Evolutionary conservation across 2,888 invertebrate genomes (phyloP).

Genomic region (Catocala nupta): DNA sequence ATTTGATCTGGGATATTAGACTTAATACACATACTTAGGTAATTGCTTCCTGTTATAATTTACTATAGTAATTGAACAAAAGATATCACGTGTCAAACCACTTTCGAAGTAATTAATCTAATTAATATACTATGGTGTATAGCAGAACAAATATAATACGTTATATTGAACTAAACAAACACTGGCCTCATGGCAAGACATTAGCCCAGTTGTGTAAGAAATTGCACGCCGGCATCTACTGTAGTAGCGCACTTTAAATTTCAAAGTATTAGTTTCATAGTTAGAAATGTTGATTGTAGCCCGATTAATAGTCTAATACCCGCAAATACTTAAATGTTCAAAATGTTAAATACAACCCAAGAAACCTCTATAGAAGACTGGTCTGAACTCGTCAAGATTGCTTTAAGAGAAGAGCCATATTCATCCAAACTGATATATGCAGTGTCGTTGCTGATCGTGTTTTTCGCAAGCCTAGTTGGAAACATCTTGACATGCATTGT

Average conservation of each 20-base stretch:
- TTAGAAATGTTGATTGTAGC: too few relatives aligned
- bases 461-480: slow-evolving; percentile 58
- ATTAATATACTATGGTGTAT: slow-evolving; percentile 47
- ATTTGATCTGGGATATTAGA: too few relatives aligned
- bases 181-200: slow-evolving; percentile 36
- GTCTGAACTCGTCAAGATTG: slow-evolving; percentile 34
- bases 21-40: too few relatives aligned
- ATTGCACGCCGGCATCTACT: slow-evolving; percentile 2
- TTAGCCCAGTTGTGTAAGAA: slow-evolving; percentile 26
- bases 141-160: slow-evolving; percentile 55
- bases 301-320: too few relatives aligned
- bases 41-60: too few relatives aligned
- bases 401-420: slow-evolving; percentile 32
- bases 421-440: slow-evolving; percentile 37
- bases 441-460: slow-evolving; percentile 36
- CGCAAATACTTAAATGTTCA: too few relatives aligned
- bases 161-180: slow-evolving; percentile 47
- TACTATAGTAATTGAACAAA: neutral
- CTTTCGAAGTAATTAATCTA: slow-evolving; percentile 39
- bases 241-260: neutral
- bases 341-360: too few relatives aligned
- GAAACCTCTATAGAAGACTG: slow-evolving; percentile 23
- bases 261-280: too few relatives aligned
- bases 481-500: slow-evolving; percentile 78
- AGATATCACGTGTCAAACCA: slow-evolving; percentile 7